Conservation (phyloP, 1,140 invertebrate species). For the Metopolophium dirhodum region DNA sequence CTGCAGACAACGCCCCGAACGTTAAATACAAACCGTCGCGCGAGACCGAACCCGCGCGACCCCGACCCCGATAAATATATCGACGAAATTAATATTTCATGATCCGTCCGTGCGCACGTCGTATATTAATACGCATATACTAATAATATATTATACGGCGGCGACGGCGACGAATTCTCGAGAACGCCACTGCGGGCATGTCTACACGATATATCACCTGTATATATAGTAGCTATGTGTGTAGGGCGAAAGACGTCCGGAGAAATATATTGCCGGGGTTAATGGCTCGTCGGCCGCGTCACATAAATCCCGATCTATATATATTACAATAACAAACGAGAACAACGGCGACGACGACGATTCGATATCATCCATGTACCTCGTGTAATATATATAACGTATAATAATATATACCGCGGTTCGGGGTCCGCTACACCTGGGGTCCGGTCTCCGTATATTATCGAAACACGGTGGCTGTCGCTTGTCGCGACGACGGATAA, state of each 20-base stretch:
- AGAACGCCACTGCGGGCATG: neutral
- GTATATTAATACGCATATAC: neutral
- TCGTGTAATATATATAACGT: neutral
- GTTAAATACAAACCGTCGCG: too few relatives aligned
- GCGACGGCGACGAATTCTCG: neutral
- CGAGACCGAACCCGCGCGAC: neutral
- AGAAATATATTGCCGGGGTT: slow-evolving; percentile 44
- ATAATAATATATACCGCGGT: too few relatives aligned
- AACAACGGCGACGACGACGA: neutral
- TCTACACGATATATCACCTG: neutral
- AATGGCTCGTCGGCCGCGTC: slow-evolving; percentile 24
- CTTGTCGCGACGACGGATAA: neutral
- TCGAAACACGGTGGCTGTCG: neutral
- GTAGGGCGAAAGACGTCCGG: neutral
- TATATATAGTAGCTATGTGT: neutral
- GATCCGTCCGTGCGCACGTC: neutral
- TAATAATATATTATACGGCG: neutral
- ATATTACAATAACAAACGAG: slow-evolving; percentile 41
- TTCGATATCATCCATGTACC: neutral
- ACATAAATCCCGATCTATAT: slow-evolving; percentile 39
- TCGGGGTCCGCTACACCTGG: slow-evolving; percentile 16
- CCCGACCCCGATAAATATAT: slow-evolving; percentile 16
- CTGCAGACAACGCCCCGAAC: too few relatives aligned
- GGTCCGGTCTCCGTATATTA: neutral
- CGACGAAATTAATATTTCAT: slow-evolving; percentile 33